Evolutionary conservation across 35 echinoderm and acorn worm species (phyloP), one percentile per base, ranked within the genome.

Genomic region (Lytechinus pictus): DNA sequence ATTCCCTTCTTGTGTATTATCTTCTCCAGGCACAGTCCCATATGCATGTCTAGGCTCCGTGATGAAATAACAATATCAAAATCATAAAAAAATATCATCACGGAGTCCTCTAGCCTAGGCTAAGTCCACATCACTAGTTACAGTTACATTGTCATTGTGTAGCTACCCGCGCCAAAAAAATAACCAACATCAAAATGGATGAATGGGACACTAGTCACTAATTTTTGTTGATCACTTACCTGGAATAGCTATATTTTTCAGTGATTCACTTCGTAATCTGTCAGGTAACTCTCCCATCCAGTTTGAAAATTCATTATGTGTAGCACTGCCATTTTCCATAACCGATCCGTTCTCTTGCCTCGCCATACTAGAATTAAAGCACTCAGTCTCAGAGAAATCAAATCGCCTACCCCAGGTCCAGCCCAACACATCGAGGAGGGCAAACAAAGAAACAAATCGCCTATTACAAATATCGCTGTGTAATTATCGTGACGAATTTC

Each of bases 161-260:
- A 44, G 33, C 33, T 44, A 44, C 33, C 2, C 33, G 33, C 33
- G 33, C 33, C 8, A 27, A 55, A 54, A 24, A 9, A 71, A 71
- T 12, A 86, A 10, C 9, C 9, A 24, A 61, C 24, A 27, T 28
- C 16, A 87, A 60, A 55, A 57, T 21, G 52, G 57, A 55, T 4
- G 86, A 19, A 5, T 87, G 28, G 33, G 28, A 54, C 91, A 44
- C 4, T 58, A 7, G 9, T n/a, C n/a, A n/a, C n/a, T n/a, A n/a
- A n/a, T n/a, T n/a, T 10, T 33, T 19, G 52, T 12, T 10, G 12
- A 54, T 44, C 9, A 66, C 92, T 44, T 87, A 97, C 97, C 97
- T 95, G 97, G 97, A 89, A 97, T 97, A 6, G 97, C 97, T 86
- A 97, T 96, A 95, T 97, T 97, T 92, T 96, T 97, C 66, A 97